phyloP scores from a whole-genome alignment of 2,888 invertebrate genomes.

The Psylliodes chrysocephalus region DNA sequence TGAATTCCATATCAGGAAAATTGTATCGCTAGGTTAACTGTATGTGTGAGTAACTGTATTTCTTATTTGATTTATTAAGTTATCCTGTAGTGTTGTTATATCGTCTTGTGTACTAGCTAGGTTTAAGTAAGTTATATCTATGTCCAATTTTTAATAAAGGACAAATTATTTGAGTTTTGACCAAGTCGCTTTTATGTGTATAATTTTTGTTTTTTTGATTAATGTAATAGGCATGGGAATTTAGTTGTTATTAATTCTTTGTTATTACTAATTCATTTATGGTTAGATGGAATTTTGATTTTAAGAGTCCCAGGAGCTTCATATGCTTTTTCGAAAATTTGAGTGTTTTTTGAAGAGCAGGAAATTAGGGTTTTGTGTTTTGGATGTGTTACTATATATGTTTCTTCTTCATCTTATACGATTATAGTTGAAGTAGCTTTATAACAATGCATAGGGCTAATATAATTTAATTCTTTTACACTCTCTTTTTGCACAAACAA shows the following conservation, averaged over 20 bases:
- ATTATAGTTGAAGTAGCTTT: constrained; percentile 29
- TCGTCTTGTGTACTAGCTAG: too few species aligned
- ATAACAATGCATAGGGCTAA: constrained; percentile 39
- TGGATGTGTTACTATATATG: constrained; percentile 36
- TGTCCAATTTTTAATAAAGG: constrained; percentile 7
- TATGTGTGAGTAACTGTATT: too few species aligned
- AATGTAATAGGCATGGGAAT: constrained; percentile 28
- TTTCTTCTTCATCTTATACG: constrained; percentile 32
- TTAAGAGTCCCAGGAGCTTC: constrained; percentile 27
- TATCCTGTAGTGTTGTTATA: too few species aligned
- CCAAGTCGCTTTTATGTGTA: constrained; percentile 32
- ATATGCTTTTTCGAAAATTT: not conserved
- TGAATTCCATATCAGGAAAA: too few species aligned
- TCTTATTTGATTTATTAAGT: too few species aligned
- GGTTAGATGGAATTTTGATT: constrained; percentile 32
- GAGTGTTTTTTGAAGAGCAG: constrained; percentile 15
- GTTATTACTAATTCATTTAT: constrained; percentile 4
- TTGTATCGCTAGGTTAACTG: too few species aligned
- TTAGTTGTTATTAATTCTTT: constrained; percentile 30
- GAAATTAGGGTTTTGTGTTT: constrained; percentile 11
- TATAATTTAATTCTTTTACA: constrained; percentile 34
- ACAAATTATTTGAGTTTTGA: constrained; percentile 33
- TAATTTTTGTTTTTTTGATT: not conserved
- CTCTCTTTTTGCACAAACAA: constrained; percentile 39
- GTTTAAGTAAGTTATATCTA: not conserved